These are phyloP conservation scores for Sciurus carolinensis DNA, from an alignment of 2,797 vertebrate species.

Conservation along the genomic window DNA sequence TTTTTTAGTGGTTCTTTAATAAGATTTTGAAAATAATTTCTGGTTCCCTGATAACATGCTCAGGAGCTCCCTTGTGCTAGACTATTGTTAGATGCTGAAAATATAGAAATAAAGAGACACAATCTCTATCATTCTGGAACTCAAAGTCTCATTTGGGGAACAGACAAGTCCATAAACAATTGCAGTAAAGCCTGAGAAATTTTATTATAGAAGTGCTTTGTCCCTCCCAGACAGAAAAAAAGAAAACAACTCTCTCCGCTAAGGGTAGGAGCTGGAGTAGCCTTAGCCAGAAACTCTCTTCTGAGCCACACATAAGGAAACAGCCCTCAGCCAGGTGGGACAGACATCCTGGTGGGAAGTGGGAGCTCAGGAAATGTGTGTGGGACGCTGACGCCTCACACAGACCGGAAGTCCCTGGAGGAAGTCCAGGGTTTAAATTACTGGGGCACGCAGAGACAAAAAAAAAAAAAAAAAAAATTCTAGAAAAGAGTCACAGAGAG, in stretches of 20 bases:
- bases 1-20: constrained; percentile 59
- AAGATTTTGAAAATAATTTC: constrained; percentile 51
- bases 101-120: background rate
- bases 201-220: background rate
- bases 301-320: constrained; percentile 26
- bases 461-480: constrained; percentile 54
- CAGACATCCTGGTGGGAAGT: background rate
- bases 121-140: background rate
- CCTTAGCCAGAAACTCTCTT: background rate
- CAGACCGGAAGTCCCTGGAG: constrained; percentile 19
- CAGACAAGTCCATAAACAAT: background rate
- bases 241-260: background rate
- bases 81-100: constrained; percentile 12
- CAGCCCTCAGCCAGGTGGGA: background rate
- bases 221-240: background rate
- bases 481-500: constrained; percentile 68
- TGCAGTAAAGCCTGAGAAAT: constrained; percentile 3
- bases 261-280: background rate
- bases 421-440: constrained; percentile 57
- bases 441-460: background rate
- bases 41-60: constrained; percentile 10
- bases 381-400: constrained; percentile 10
- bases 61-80: background rate
- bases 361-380: background rate
- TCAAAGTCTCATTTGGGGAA: background rate